A percentile compares a stretch with the other conserved stretches of the same genome.
Conservation (phyloP, 2,113 vertebrate species). For the Panurus biarmicus region DNA sequence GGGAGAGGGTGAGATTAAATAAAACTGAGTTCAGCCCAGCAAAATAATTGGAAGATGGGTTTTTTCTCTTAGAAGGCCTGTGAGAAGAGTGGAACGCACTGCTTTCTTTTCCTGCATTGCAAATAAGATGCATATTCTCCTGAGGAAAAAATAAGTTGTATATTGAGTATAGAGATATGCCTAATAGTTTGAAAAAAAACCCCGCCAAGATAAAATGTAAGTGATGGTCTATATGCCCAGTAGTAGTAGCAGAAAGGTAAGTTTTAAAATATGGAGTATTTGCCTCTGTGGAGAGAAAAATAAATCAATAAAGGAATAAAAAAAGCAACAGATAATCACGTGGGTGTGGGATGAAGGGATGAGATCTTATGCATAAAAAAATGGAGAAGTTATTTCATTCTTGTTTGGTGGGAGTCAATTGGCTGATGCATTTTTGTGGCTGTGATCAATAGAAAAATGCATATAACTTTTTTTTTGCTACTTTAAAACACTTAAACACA, state of each 20-base stretch:
- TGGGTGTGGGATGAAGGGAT: not conserved
- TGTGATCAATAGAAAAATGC: not conserved
- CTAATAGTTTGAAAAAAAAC: not conserved
- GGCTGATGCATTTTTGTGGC: not conserved
- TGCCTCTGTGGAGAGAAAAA: not conserved
- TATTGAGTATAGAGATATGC: not conserved
- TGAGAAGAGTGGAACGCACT: not conserved
- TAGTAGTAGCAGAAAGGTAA: not conserved
- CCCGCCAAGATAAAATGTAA: not conserved
- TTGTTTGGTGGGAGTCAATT: not conserved
- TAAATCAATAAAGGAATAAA: not conserved
- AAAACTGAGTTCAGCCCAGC: not conserved
- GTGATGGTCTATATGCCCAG: not conserved
- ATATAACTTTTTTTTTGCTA: not conserved
- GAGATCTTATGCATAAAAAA: not conserved
- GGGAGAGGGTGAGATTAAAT: not conserved
- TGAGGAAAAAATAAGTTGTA: not conserved
- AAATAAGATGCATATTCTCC: not conserved
- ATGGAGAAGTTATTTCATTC: not conserved
- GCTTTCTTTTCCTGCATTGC: not conserved
- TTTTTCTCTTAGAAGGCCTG: not conserved
- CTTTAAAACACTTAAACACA: not conserved
- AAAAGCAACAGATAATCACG: not conserved
- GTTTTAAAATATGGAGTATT: not conserved
- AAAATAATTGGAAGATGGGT: not conserved